Evolutionary conservation across 2,888 invertebrate genomes (phyloP), one percentile per base, ranked within the genome.

Genomic region (Tachina grossa): DNA sequence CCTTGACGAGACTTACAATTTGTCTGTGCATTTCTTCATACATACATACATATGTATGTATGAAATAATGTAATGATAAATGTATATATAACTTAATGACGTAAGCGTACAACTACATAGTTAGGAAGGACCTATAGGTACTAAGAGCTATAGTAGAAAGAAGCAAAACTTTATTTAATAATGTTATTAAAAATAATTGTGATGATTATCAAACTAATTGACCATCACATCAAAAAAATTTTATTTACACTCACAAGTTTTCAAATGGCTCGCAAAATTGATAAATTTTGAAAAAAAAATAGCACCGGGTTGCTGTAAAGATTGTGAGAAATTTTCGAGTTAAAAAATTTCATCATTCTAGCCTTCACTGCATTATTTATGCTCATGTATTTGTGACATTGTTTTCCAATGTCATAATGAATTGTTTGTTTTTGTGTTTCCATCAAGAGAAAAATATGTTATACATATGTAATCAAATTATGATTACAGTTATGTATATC

Each of bases 341-440:
- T 31, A 31, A 31, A 31, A 1, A 31, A 31, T 31, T 31, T 31
- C 31, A 31, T 31, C 31, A 31, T 31, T 31, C 31, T 31, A 0
- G 31, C 3, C 31, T 31, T 31, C 31, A 31, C 31, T 0, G 4
- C 31, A 43, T 43, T 63, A 4, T 49, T 39, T 10, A 41, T 6
- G 8, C 19, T 13, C 13, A 63, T 9, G 43, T 63, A 13, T 74
- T 16, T 43, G 49, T n/a, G 6, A 14, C 10, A 13, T 31, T 22
- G 31, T 9, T 6, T 55, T 9, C n/a, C 41, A 31, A 14, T 68
- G 45, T 16, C 14, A n/a, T n/a, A n/a, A n/a, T n/a, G n/a, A 55
- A 76, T 75, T 68, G 53, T 47, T 68, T 76, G 61, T 61, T 61
- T 82, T 63, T 65, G 22, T 68, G 6, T 41, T 31, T 39, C 49